A percentile compares a stretch with the other conserved stretches of the same genome.
Conservation (phyloP, 2,113 vertebrate species). For the Uropsilus gracilis region DNA sequence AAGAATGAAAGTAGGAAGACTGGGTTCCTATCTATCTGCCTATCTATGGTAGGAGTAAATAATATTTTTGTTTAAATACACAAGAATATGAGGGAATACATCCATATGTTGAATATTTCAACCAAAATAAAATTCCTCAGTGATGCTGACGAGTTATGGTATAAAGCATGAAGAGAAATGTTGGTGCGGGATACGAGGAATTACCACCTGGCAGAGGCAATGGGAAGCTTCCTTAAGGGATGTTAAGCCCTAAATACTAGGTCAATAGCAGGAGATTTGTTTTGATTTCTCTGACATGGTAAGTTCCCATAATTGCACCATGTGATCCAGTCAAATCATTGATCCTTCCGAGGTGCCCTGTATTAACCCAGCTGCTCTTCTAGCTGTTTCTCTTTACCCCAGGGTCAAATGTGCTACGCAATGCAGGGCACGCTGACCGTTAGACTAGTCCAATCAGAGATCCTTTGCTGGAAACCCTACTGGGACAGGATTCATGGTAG, state of each 20-base stretch:
- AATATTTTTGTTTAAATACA: neutral
- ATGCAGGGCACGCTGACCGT: neutral
- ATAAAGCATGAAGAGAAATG: neutral
- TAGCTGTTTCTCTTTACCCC: slow-evolving; percentile 14
- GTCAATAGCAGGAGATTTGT: slow-evolving; percentile 56
- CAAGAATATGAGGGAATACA: neutral
- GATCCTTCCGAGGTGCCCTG: neutral
- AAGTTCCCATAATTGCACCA: neutral
- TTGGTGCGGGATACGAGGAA: neutral
- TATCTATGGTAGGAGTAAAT: neutral
- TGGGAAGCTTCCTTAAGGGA: slow-evolving; percentile 36
- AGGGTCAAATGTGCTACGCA: neutral
- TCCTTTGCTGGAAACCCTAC: neutral
- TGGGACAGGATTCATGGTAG: neutral
- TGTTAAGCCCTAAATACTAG: slow-evolving; percentile 46
- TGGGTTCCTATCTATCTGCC: neutral
- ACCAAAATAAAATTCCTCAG: neutral
- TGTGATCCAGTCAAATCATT: neutral
- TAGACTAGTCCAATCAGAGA: neutral
- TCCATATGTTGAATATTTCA: neutral
- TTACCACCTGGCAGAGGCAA: slow-evolving; percentile 31
- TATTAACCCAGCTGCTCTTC: neutral
- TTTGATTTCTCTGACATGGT: slow-evolving; percentile 25
- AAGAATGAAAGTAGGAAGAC: neutral
- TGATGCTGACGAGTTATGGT: neutral